Evolutionary conservation across 1,140 invertebrate genomes (phyloP).

Genomic region (Tetragnatha versicolor): DNA sequence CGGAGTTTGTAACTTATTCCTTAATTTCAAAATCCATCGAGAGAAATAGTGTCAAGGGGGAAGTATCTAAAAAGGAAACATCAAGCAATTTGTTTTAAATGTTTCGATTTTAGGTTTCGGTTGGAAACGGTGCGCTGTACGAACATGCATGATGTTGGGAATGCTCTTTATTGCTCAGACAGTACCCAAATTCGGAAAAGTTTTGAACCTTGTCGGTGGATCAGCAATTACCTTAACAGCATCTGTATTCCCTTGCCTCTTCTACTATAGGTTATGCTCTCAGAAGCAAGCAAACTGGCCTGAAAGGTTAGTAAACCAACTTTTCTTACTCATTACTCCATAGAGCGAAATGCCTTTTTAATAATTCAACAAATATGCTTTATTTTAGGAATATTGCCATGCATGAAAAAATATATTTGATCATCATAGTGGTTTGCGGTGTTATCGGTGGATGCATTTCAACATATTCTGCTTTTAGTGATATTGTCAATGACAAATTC

Average conservation of each 20-base stretch:
- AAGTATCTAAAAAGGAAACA: too few species aligned
- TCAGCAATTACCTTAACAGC: conserved; percentile 83
- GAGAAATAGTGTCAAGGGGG: too few species aligned
- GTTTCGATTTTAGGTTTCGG: conserved; percentile 75
- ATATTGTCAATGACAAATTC: conserved; percentile 64
- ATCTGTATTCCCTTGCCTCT: conserved; percentile 85
- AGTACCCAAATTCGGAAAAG: conserved; percentile 85
- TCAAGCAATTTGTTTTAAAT: too few species aligned
- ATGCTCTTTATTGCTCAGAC: conserved; percentile 81
- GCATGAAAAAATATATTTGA: conserved; percentile 66
- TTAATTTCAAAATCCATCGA: too few species aligned
- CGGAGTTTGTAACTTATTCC: too few species aligned
- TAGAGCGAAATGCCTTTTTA: neutral
- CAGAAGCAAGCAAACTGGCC: conserved; percentile 56
- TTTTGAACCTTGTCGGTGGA: conserved; percentile 87
- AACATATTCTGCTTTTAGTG: conserved; percentile 71
- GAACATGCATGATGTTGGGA: conserved; percentile 75
- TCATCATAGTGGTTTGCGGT: conserved; percentile 71
- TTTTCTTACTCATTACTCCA: neutral
- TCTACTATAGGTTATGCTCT: conserved; percentile 73
- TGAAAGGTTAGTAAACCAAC: conserved; percentile 59
- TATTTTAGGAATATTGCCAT: conserved; percentile 65
- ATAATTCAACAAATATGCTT: neutral
- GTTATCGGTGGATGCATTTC: conserved; percentile 69
- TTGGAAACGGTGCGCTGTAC: conserved; percentile 75